phyloP scores from a whole-genome alignment of 2,888 invertebrate species.

The Oegoconia quadripuncta region DNA sequence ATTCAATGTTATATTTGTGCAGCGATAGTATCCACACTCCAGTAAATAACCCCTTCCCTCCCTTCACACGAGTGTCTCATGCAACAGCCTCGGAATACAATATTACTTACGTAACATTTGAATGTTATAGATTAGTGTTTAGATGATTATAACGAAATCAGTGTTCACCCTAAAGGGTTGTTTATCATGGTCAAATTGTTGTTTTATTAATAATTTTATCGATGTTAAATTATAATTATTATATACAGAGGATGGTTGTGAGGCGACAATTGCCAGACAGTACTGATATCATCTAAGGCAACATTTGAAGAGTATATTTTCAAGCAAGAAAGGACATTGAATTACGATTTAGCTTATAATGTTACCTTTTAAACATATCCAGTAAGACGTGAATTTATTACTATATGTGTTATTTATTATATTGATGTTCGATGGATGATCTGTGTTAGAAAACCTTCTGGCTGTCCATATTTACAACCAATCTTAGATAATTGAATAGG shows the following conservation, averaged over 20 bases:
- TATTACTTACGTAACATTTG: constrained; percentile 20
- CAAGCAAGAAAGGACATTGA: constrained; percentile 12
- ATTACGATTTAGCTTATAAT: constrained; percentile 42
- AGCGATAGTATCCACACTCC: constrained; percentile 4
- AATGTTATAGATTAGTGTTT: constrained; percentile 21
- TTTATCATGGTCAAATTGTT: constrained; percentile 22
- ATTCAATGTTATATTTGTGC: constrained; percentile 15
- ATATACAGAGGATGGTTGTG: constrained; percentile 33
- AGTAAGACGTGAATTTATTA: constrained; percentile 56
- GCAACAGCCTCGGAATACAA: constrained; percentile 56
- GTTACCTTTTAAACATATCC: constrained; percentile 65
- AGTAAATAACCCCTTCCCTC: constrained; percentile 19
- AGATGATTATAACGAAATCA: constrained; percentile 10
- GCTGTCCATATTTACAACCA: neutral
- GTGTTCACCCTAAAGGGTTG: constrained; percentile 18
- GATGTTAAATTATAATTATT: constrained; percentile 27
- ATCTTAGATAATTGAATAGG: too few species aligned
- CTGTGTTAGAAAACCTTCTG: neutral
- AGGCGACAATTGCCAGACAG: constrained; percentile 24
- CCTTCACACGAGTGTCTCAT: constrained; percentile 33
- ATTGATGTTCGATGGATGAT: constrained; percentile 21
- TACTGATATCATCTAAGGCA: constrained; percentile 22
- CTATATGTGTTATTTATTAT: constrained; percentile 37
- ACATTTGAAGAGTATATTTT: constrained; percentile 24
- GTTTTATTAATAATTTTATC: constrained; percentile 22